Percentiles rank a stretch among this genome's conserved stretches.
Evolutionary conservation across 92 coral and sea anemone genomes (phyloP).

Genomic region (Palythoa grandis): DNA sequence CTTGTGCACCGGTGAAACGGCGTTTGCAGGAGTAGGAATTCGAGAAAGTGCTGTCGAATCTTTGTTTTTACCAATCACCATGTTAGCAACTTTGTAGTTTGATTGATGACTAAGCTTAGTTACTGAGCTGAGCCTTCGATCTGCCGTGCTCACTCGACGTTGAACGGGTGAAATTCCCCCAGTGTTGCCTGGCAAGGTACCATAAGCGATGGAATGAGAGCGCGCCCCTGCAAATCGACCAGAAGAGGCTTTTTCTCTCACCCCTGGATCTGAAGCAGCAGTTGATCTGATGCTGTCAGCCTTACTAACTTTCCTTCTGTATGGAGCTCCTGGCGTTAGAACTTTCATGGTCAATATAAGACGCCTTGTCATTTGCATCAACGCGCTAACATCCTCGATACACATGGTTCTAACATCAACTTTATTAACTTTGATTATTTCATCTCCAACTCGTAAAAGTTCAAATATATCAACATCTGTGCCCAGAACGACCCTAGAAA

Average conservation of each 20-base stretch:
- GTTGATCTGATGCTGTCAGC: slow-evolving; percentile 62
- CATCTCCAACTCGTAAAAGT: slow-evolving; percentile 96
- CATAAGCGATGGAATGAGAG: slow-evolving; percentile 64
- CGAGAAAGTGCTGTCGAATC: slow-evolving; percentile 63
- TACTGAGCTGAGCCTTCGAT: slow-evolving; percentile 67
- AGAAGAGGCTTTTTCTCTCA: slow-evolving; percentile 21
- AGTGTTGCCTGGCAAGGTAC: slow-evolving; percentile 59
- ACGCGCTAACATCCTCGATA: slow-evolving; percentile 98
- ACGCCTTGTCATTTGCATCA: slow-evolving; percentile 98
- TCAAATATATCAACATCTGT: slow-evolving; percentile 99
- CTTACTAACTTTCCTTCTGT: slow-evolving; percentile 70
- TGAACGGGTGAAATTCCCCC: slow-evolving; percentile 59
- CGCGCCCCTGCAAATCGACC: slow-evolving; percentile 23
- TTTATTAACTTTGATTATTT: slow-evolving; percentile 92
- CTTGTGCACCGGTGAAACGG: slow-evolving; percentile 62
- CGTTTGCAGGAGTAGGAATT: slow-evolving; percentile 53
- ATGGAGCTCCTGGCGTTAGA: slow-evolving; percentile 87
- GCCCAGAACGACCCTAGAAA: slow-evolving; percentile 95
- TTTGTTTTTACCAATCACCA: slow-evolving; percentile 92
- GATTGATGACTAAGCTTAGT: slow-evolving; percentile 82
- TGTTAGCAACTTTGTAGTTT: slow-evolving; percentile 95
- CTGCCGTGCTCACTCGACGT: slow-evolving; percentile 46
- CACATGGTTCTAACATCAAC: slow-evolving; percentile 93
- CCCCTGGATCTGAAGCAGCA: slow-evolving; percentile 55
- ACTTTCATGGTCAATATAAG: slow-evolving; percentile 96